phyloP scores from a whole-genome alignment of 2,888 invertebrate genomes.

The Chrysolina oricalcia region DNA sequence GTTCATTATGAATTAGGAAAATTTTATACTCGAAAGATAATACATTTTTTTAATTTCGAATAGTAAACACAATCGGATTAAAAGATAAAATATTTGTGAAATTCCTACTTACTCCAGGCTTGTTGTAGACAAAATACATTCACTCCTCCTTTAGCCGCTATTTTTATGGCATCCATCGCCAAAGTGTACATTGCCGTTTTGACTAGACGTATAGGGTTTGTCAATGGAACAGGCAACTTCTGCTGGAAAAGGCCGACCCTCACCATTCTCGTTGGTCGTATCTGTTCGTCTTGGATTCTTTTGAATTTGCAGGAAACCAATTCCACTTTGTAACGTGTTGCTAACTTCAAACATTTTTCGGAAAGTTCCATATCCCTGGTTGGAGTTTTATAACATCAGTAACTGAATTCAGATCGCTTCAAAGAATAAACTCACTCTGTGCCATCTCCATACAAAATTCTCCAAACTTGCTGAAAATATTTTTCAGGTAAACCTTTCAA shows the following conservation, averaged over 20 bases:
- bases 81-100: too few relatives aligned
- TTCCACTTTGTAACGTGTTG: slow-evolving; percentile 45
- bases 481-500: slow-evolving; percentile 44
- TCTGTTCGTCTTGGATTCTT: slow-evolving; percentile 79
- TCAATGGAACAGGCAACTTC: slow-evolving; percentile 35
- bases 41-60: too few relatives aligned
- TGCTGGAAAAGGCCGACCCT: slow-evolving; percentile 93
- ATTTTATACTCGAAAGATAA: too few relatives aligned
- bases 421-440: slow-evolving; percentile 42
- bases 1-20: too few relatives aligned
- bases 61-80: too few relatives aligned
- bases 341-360: slow-evolving; percentile 46
- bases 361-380: slow-evolving; percentile 44
- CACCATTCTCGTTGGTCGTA: slow-evolving; percentile 81
- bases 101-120: slow-evolving; percentile 87
- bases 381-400: neutral
- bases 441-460: slow-evolving; percentile 47
- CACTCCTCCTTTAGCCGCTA: slow-evolving; percentile 85
- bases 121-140: slow-evolving; percentile 96
- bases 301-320: slow-evolving; percentile 45
- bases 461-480: slow-evolving; percentile 46
- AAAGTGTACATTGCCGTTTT: slow-evolving; percentile 84
- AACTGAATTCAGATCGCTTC: neutral
- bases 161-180: slow-evolving; percentile 81
- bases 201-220: slow-evolving; percentile 81